These are phyloP conservation scores for Microctenopoma stevenorrisi DNA, from an alignment of 2,797 vertebrate genomes.

Conservation along the genomic window DNA sequence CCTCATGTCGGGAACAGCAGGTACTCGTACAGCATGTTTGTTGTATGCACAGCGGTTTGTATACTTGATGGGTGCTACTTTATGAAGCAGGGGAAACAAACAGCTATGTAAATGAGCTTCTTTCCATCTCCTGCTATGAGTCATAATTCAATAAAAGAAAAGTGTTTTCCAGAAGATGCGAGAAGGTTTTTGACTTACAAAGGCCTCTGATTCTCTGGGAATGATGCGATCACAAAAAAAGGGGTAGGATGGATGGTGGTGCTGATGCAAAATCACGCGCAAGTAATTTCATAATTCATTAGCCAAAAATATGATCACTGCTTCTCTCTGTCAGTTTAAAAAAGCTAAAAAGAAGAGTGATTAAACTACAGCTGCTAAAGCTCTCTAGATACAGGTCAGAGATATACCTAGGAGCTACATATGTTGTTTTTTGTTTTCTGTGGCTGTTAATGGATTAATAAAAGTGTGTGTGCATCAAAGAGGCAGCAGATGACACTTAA, in stretches of 20 bases:
- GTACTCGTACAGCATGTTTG: slow-evolving; percentile 62
- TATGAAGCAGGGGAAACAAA: slow-evolving; percentile 66
- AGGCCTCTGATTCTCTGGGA: slow-evolving; percentile 11
- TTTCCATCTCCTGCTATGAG: slow-evolving; percentile 50
- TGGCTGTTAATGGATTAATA: slow-evolving; percentile 53
- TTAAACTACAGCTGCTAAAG: slow-evolving; percentile 3
- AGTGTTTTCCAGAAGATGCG: slow-evolving; percentile 6
- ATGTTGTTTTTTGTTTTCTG: slow-evolving; percentile 26
- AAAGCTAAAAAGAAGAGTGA: background rate
- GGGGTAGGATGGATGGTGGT: background rate
- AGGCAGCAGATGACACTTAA: slow-evolving; percentile 57
- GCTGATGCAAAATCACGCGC: background rate
- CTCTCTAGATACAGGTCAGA: background rate
- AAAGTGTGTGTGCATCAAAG: slow-evolving; percentile 50
- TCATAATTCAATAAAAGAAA: slow-evolving; percentile 55
- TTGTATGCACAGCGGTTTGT: slow-evolving; percentile 53
- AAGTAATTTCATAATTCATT: slow-evolving; percentile 9
- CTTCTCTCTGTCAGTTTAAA: background rate
- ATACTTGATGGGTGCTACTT: slow-evolving; percentile 58
- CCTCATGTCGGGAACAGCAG: slow-evolving; percentile 72
- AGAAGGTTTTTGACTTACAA: background rate
- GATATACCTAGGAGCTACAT: slow-evolving; percentile 9
- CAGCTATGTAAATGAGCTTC: slow-evolving; percentile 63
- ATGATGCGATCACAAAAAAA: background rate
- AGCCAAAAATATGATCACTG: background rate